These are phyloP conservation scores for Magallana gigas DNA, from an alignment of 1,140 invertebrate species.

Conservation along the genomic window DNA sequence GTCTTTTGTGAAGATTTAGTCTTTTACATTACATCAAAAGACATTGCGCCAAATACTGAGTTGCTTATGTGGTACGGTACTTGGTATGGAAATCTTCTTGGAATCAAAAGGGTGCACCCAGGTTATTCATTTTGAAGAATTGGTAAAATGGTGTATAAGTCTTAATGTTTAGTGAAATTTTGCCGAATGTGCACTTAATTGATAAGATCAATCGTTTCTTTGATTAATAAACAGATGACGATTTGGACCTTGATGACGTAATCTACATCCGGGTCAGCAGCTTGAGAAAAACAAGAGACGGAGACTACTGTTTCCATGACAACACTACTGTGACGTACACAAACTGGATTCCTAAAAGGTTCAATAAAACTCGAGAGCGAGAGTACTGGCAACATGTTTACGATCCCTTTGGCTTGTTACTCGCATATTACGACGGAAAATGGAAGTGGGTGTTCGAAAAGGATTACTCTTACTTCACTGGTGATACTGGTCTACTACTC, in stretches of 20 bases:
- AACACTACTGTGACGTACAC: background rate
- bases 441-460: conserved; percentile 8
- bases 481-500: background rate
- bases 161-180: no score
- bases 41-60: background rate
- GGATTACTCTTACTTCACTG: background rate
- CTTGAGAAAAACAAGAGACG: background rate
- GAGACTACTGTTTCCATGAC: conserved; percentile 6
- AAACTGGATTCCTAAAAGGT: background rate
- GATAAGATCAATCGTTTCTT: no score
- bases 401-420: conserved; percentile 11
- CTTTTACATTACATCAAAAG: conserved; percentile 1
- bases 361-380: background rate
- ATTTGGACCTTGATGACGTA: background rate
- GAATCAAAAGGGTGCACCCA: conserved; percentile 12
- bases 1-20: conserved; percentile 11
- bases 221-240: background rate
- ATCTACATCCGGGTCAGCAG: background rate
- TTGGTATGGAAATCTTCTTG: background rate
- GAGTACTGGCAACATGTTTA: background rate
- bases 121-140: background rate
- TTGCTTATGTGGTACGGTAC: background rate
- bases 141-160: no score
- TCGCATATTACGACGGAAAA: background rate
- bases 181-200: no score